A percentile compares a stretch with the other conserved stretches of the same genome.
These are phyloP conservation scores for Spilosoma lubricipeda DNA, from an alignment of 2,888 invertebrate genomes.

Conservation along the genomic window DNA sequence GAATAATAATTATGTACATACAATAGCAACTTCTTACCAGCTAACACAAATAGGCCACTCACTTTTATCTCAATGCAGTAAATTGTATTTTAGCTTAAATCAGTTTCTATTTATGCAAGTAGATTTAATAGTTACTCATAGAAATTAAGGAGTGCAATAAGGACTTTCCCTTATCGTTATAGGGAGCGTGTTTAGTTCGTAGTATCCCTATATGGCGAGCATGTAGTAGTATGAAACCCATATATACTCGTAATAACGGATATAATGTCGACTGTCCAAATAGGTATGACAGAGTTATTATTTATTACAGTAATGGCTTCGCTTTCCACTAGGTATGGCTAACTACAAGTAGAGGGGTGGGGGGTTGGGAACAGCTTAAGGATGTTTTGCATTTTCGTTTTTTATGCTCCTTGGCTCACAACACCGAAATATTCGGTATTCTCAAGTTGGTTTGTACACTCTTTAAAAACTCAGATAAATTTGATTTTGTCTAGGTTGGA, in stretches of 20 bases:
- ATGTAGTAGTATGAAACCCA: constrained; percentile 1
- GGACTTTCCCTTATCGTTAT: constrained; percentile 62
- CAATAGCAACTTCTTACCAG: neutral
- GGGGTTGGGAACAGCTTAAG: neutral
- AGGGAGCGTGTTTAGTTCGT: constrained; percentile 23
- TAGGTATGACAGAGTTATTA: neutral
- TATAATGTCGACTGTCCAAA: constrained; percentile 4
- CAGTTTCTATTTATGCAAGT: neutral
- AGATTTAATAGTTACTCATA: constrained; percentile 36
- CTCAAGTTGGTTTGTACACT: no score
- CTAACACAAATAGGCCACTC: neutral
- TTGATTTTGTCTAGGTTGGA: no score
- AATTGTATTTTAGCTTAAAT: neutral
- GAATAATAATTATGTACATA: neutral
- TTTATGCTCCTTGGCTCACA: neutral
- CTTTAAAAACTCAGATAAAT: no score
- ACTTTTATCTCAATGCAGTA: neutral
- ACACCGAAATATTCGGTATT: no score
- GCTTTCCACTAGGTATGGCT: neutral
- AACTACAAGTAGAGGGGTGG: neutral
- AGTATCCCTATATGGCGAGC: constrained; percentile 11
- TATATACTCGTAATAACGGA: no score
- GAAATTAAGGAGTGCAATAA: constrained; percentile 58
- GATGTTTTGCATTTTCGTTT: neutral
- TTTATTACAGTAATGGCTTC: neutral